Conservation (phyloP, 2,113 vertebrate species). For the Anas platyrhynchos region DNA sequence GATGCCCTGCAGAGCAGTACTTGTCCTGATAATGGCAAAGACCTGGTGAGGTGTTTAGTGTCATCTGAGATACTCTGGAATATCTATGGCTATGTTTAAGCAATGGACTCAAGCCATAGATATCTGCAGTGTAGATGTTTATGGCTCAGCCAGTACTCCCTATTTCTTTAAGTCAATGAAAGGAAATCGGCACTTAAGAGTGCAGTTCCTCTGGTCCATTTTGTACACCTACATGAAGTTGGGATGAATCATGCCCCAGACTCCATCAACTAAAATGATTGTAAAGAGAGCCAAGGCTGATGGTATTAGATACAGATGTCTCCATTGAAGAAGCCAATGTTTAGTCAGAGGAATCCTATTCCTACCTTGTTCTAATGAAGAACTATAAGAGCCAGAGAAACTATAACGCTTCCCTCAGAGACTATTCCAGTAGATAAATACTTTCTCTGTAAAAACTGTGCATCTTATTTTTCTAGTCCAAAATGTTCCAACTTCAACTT, state of each 20-base stretch:
- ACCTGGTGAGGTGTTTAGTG: background rate
- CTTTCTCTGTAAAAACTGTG: background rate
- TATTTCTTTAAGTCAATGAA: background rate
- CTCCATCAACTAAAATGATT: background rate
- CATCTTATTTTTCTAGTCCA: background rate
- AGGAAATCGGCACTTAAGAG: background rate
- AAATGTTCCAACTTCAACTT: background rate
- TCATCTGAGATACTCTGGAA: background rate
- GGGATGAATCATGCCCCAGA: background rate
- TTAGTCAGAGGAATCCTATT: background rate
- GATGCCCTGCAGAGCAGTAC: background rate
- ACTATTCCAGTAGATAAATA: background rate
- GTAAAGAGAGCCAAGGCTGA: background rate
- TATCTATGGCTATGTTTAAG: background rate
- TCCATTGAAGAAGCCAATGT: background rate
- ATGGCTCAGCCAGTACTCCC: background rate
- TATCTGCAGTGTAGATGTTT: background rate
- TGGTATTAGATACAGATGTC: background rate
- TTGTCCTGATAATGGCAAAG: background rate
- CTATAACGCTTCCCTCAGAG: background rate
- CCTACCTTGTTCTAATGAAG: background rate
- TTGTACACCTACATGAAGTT: background rate
- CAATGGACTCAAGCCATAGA: background rate
- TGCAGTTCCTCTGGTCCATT: background rate
- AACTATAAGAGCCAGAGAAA: background rate